These are phyloP conservation scores for Lagocephalus sceleratus DNA, from an alignment of 2,797 vertebrate species.

Conservation along the genomic window DNA sequence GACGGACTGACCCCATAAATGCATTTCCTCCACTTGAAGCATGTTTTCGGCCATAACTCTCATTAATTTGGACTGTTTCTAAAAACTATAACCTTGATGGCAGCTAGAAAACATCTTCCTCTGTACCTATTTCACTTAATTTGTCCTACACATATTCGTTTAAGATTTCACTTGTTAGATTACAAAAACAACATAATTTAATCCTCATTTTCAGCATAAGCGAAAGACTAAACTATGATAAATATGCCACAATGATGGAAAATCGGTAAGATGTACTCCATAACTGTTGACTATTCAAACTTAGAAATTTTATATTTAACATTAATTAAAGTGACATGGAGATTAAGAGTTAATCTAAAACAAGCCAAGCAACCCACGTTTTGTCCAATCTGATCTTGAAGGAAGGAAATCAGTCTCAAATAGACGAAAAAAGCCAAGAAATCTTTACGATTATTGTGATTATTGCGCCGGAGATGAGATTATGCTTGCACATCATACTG, in stretches of 20 bases:
- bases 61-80: neutral
- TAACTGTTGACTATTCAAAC: too few relatives aligned
- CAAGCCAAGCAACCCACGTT: neutral
- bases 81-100: too few relatives aligned
- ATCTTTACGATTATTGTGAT: constrained; percentile 29
- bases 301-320: too few relatives aligned
- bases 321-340: too few relatives aligned
- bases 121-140: neutral
- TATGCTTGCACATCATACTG: constrained; percentile 18
- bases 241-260: too few relatives aligned
- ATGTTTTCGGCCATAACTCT: neutral
- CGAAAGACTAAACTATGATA: too few relatives aligned
- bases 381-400: constrained; percentile 14
- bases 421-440: constrained; percentile 11
- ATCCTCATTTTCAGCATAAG: too few relatives aligned
- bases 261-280: too few relatives aligned
- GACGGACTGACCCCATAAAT: constrained; percentile 16
- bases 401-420: constrained; percentile 8
- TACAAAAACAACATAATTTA: too few relatives aligned
- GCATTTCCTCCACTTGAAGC: neutral
- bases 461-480: constrained; percentile 35
- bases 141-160: too few relatives aligned
- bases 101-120: too few relatives aligned
- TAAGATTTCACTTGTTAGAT: too few relatives aligned
- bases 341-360: neutral